Base-by-base conservation (phyloP, 2,888 invertebrate genomes). In the Sisyra terminalis region DNA sequence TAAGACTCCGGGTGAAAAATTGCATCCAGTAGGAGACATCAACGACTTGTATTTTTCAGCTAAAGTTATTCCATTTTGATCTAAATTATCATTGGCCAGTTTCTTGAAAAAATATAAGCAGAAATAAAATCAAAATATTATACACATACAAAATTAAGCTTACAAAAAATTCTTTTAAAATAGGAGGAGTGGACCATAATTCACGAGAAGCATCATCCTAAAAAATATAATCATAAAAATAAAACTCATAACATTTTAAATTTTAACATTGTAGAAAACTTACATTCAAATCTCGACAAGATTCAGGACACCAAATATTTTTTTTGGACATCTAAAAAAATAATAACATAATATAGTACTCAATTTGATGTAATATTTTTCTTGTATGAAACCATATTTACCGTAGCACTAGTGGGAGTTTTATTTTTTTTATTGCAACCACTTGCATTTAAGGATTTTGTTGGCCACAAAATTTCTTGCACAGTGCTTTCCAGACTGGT, bases 71-170 rank as follows among this genome's bases (percentile, higher is more conserved):
- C 57, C 56, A 46, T 57, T 54, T 10, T 55, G 50, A n/a, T 55
- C 51, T 3, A 60, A 61, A 51, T 61, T 46, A 34, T 55, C 54
- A 42, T 61, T 57, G 3, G 56, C 56, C 34, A 61, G 52, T 46
- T 55, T 55, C 57, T 54, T 40, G 32, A 46, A 47, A 35, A 43
- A n/a, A 44, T n/a, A 31, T 35, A 41, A 15, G 15, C 31, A 9
- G 9, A 17, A 39, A 18, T 36, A 36, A 7, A 11, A 4, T 7
- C 5, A 8, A 8, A 2, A 37, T 14, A 37, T 37, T 14, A 37
- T 7, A 7, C 11, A 11, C 13, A 6, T 34, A 13, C 9, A 37
- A 37, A 13, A 10, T 9, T 7, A 13, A 32, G 5, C 14, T 32
- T 32, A 32, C 34, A 8, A 24, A 24, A 24, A 39, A 44, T 24